A percentile compares a stretch with the other conserved stretches of the same genome.
phyloP scores from a whole-genome alignment of 2,888 invertebrate species.

The Sicus ferrugineus region DNA sequence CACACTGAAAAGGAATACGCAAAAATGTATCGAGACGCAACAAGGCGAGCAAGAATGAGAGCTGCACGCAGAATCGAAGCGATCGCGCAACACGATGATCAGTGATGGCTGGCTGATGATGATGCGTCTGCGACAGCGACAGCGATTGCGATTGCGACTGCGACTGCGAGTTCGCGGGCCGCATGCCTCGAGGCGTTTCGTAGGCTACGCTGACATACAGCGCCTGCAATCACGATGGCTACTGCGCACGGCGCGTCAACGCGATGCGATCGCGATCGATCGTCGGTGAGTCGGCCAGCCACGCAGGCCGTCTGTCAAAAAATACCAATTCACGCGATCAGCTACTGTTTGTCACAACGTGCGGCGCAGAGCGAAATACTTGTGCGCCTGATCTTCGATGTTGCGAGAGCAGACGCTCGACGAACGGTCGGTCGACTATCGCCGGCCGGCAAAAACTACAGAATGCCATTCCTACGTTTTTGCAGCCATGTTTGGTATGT shows the following conservation, averaged over 20 bases:
- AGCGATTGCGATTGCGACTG: neutral
- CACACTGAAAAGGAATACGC: conserved; percentile 25
- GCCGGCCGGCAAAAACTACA: neutral
- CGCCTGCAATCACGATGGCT: conserved; percentile 31
- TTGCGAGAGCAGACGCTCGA: neutral
- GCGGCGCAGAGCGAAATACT: neutral
- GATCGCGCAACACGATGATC: conserved; percentile 44
- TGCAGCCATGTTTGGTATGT: conserved; percentile 35
- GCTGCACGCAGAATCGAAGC: conserved; percentile 42
- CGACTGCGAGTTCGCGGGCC: conserved; percentile 27
- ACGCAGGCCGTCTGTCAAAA: conserved; percentile 24
- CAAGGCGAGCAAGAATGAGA: conserved; percentile 26
- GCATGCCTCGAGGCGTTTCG: conserved; percentile 48
- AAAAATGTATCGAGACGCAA: conserved; percentile 12
- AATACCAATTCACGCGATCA: conserved; percentile 43
- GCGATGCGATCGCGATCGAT: conserved; percentile 28
- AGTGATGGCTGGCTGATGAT: conserved; percentile 20
- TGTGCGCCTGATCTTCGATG: neutral
- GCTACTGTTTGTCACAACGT: conserved; percentile 43
- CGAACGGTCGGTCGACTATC: neutral
- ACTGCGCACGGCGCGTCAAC: conserved; percentile 23
- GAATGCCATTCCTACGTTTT: conserved; percentile 24
- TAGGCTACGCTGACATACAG: conserved; percentile 39
- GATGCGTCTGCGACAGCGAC: neutral
- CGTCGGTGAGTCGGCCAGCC: conserved; percentile 32